These are phyloP conservation scores for Atta texana DNA, from an alignment of 1,140 invertebrate genomes.

Conservation along the genomic window DNA sequence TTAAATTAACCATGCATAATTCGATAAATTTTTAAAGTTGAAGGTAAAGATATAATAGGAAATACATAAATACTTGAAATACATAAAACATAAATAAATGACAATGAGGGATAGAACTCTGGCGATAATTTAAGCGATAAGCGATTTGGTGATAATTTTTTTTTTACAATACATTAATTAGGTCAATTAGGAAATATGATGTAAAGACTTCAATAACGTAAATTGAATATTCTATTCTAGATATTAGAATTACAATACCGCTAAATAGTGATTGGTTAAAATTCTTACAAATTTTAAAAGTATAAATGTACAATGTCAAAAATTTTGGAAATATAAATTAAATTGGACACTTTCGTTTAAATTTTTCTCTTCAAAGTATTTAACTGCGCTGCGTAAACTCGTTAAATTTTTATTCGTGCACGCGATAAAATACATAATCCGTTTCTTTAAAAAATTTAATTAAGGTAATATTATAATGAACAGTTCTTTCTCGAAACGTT, in stretches of 20 bases:
- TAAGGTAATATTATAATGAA: background rate
- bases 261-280: too few species aligned
- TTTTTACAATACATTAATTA: background rate
- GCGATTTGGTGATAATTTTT: too few species aligned
- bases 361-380: background rate
- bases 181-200: background rate
- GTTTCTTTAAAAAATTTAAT: background rate
- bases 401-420: background rate
- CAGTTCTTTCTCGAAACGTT: background rate
- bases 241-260: background rate
- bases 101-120: background rate
- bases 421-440: background rate
- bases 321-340: background rate
- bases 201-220: background rate
- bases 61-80: too few species aligned
- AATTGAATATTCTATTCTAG: background rate
- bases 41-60: background rate
- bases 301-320: too few species aligned
- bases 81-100: background rate
- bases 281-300: background rate
- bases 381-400: background rate
- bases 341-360: background rate
- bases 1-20: conserved; percentile 6
- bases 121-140: background rate
- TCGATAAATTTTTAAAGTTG: background rate